phyloP scores from a whole-genome alignment of 2,888 invertebrate genomes.

The Drosophila anomalata region DNA sequence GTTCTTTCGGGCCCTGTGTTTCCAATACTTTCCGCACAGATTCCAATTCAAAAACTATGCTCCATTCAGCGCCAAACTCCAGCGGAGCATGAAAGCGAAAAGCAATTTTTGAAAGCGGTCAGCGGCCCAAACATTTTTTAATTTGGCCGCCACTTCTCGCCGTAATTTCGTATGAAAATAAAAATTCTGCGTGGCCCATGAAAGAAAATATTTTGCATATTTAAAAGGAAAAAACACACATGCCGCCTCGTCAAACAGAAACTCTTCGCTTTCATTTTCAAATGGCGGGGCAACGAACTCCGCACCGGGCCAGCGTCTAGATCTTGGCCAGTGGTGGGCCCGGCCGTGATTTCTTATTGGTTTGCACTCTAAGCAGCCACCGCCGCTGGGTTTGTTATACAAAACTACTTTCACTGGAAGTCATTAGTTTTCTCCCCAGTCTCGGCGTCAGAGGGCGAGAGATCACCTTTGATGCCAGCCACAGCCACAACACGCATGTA shows the following conservation, averaged over 20 bases:
- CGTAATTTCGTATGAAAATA: constrained; percentile 42
- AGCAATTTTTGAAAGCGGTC: constrained; percentile 39
- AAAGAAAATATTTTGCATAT: constrained; percentile 54
- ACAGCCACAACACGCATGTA: constrained; percentile 45
- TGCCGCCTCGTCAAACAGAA: constrained; percentile 23
- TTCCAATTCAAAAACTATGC: too few species aligned
- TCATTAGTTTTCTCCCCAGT: constrained; percentile 70
- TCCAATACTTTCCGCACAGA: neutral
- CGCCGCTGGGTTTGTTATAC: constrained; percentile 40
- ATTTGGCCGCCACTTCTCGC: constrained; percentile 26
- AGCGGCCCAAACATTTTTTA: neutral
- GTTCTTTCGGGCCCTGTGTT: neutral
- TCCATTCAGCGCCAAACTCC: constrained; percentile 9
- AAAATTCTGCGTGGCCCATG: constrained; percentile 38
- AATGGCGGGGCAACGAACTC: constrained; percentile 64
- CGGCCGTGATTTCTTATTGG: constrained; percentile 34
- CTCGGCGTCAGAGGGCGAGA: constrained; percentile 40
- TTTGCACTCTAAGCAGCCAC: constrained; percentile 41
- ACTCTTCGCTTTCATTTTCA: constrained; percentile 69
- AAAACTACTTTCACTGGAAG: constrained; percentile 65
- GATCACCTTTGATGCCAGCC: constrained; percentile 33
- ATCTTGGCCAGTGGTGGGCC: constrained; percentile 24
- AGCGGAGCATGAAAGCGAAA: constrained; percentile 43
- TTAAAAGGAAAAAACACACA: constrained; percentile 12
- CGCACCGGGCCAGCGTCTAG: constrained; percentile 53